Conservation (phyloP, 2,797 vertebrate genomes). For the Mormyrops boulengeri region DNA sequence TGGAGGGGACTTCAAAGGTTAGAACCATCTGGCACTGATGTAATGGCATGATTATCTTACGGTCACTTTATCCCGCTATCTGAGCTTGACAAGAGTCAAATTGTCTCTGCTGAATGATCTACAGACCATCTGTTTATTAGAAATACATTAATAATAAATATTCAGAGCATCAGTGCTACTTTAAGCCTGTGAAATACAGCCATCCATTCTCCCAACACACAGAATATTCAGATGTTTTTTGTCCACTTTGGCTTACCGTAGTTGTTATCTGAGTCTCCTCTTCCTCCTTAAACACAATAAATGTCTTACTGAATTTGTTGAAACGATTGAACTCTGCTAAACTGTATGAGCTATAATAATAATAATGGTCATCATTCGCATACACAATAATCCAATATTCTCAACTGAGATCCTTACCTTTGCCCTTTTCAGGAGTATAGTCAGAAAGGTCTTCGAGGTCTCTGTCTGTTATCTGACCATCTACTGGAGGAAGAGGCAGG, state of each 20-base stretch:
- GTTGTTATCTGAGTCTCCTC: constrained; percentile 32
- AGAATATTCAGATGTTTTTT: neutral
- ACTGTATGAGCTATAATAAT: neutral
- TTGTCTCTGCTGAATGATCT: neutral
- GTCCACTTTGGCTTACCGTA: constrained; percentile 41
- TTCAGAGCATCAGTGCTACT: neutral
- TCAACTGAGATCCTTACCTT: constrained; percentile 55
- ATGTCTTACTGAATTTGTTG: neutral
- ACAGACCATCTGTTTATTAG: neutral
- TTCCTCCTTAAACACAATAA: constrained; percentile 33
- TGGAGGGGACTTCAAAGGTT: neutral
- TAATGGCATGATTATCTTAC: neutral
- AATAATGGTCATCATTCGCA: neutral
- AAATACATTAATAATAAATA: constrained; percentile 1
- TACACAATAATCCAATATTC: neutral
- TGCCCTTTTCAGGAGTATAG: constrained; percentile 80
- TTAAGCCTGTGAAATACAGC: neutral
- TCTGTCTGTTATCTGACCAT: constrained; percentile 54
- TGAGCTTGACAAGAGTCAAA: neutral
- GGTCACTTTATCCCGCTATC: neutral
- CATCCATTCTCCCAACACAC: neutral
- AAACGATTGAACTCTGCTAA: neutral
- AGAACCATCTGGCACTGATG: neutral
- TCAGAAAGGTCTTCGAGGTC: constrained; percentile 58
- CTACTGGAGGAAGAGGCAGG: constrained; percentile 34